Evolutionary conservation across 2,888 invertebrate species (phyloP).

Genomic region (Spialia ferax): DNA sequence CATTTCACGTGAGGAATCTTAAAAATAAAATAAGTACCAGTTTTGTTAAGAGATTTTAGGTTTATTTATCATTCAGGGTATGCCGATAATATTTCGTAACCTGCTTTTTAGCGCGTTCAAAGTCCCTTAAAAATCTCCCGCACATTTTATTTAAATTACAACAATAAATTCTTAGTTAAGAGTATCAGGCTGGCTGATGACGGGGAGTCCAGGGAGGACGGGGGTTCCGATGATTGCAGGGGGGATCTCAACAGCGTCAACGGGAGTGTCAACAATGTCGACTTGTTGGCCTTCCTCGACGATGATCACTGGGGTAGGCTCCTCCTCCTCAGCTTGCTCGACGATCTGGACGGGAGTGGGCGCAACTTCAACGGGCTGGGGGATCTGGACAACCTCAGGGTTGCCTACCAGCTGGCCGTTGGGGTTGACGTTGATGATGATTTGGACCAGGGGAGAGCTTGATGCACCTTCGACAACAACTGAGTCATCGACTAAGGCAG

Average conservation of each 20-base stretch:
- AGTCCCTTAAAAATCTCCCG: background rate
- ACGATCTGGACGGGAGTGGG: background rate
- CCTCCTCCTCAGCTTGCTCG: background rate
- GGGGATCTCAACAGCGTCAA: background rate
- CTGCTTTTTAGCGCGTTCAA: background rate
- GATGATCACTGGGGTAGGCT: background rate
- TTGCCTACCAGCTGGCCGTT: conserved; percentile 9
- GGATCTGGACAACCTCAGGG: background rate
- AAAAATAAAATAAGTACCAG: background rate
- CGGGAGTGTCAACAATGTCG: background rate
- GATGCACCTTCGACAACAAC: conserved; percentile 30
- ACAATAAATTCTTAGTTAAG: conserved; percentile 4
- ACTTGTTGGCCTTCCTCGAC: background rate
- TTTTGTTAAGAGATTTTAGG: background rate
- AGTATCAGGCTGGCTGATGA: background rate
- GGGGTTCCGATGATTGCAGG: conserved; percentile 14
- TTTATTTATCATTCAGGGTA: too few species aligned
- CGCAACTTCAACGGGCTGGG: background rate
- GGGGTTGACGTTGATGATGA: conserved; percentile 22
- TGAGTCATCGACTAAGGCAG: conserved; percentile 39
- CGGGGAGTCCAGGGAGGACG: conserved; percentile 7
- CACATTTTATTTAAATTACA: background rate
- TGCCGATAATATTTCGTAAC: background rate
- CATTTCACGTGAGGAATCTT: too few species aligned
- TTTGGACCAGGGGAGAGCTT: conserved; percentile 18